Conservation (phyloP, 2,113 vertebrate species). For the Mystacornis crossleyi region DNA sequence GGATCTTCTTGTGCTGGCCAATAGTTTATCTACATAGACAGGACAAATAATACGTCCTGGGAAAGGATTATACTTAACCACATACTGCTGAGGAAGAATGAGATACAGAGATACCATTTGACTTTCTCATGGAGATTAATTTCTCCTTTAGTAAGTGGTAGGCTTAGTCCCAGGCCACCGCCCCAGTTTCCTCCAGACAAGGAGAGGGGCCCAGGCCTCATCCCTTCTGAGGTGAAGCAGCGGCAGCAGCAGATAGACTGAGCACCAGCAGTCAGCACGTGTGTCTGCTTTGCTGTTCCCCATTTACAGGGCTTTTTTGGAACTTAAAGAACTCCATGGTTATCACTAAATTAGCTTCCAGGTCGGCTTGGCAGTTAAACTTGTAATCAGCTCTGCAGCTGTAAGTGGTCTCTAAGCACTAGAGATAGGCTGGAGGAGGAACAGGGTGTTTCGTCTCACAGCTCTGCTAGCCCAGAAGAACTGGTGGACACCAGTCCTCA, state of each 20-base stretch:
- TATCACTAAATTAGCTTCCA: background rate
- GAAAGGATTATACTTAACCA: conserved; percentile 33
- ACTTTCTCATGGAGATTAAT: conserved; percentile 13
- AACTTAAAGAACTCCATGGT: background rate
- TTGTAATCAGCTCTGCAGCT: conserved; percentile 32
- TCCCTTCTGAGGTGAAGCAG: background rate
- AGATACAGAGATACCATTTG: background rate
- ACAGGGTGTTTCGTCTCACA: background rate
- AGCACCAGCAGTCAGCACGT: background rate
- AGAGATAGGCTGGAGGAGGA: background rate
- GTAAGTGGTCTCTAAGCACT: background rate
- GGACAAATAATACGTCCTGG: background rate
- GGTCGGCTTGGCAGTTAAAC: background rate
- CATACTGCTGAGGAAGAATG: background rate
- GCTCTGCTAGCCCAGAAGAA: background rate
- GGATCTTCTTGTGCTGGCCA: background rate
- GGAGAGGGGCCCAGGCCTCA: background rate
- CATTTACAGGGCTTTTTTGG: background rate
- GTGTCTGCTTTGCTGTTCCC: background rate
- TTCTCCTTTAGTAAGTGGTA: background rate
- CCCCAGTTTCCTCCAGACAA: background rate
- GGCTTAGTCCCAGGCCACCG: background rate
- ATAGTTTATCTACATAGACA: conserved; percentile 10
- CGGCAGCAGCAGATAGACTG: background rate
- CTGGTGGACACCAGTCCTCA: conserved; percentile 27